Percentiles rank a stretch among this genome's conserved stretches.
Evolutionary conservation across 2,797 vertebrate genomes (phyloP).

Genomic region (Enteromius treurensis): DNA sequence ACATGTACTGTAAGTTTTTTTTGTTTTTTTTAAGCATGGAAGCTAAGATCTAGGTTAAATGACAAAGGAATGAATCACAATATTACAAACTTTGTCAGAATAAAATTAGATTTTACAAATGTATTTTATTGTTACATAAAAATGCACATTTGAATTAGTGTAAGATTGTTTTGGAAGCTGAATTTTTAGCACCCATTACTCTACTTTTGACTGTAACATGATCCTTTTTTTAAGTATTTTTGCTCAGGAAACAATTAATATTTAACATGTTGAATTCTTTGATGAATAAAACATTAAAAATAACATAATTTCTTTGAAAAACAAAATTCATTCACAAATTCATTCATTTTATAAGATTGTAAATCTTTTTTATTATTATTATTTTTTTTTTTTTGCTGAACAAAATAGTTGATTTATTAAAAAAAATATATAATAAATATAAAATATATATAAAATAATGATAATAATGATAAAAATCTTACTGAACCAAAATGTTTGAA

Average conservation of each 20-base stretch:
- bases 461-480: too few relatives aligned
- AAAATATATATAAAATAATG: too few relatives aligned
- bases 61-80: not conserved
- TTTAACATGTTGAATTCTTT: not conserved
- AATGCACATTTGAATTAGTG: not conserved
- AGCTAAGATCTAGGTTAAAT: not conserved
- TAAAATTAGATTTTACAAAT: not conserved
- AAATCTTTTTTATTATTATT: not conserved
- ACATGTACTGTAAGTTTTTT: not conserved
- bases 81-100: not conserved
- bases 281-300: not conserved
- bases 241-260: not conserved
- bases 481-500: not conserved
- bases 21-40: not conserved
- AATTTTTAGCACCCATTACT: not conserved
- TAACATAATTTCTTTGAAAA: not conserved
- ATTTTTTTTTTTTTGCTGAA: not conserved
- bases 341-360: not conserved
- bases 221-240: not conserved
- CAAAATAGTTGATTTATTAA: not conserved
- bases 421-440: too few relatives aligned
- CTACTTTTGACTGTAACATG: not conserved
- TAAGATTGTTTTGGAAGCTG: not conserved
- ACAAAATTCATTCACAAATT: too few relatives aligned
- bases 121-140: not conserved